Evolutionary conservation across 2,797 vertebrate species (phyloP).

Genomic region (Pangasius sanitwongsei): DNA sequence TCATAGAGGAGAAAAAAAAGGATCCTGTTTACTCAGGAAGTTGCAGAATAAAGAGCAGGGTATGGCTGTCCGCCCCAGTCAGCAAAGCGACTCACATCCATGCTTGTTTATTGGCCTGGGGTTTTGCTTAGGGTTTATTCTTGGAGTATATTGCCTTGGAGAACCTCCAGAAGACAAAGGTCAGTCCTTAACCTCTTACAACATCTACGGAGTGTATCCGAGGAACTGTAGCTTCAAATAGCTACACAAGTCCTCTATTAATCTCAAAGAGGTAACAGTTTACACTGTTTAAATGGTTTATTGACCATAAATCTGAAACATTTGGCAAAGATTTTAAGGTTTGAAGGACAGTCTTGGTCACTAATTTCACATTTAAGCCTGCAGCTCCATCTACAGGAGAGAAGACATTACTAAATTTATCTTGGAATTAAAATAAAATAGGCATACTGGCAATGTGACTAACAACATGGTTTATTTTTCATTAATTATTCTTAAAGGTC

Average conservation of each 20-base stretch:
- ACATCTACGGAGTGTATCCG: not conserved
- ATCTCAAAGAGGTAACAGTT: not conserved
- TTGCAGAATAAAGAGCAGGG: not conserved
- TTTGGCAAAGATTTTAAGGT: not conserved
- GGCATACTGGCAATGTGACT: not conserved
- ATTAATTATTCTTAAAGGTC: not conserved
- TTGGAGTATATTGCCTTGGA: slow-evolving; percentile 1
- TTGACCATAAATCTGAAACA: slow-evolving; percentile 23
- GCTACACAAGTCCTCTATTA: not conserved
- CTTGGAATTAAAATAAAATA: not conserved
- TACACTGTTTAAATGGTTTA: slow-evolving; percentile 6
- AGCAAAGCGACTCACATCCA: not conserved
- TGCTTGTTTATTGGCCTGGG: slow-evolving; percentile 10
- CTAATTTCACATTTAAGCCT: not conserved
- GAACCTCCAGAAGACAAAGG: not conserved
- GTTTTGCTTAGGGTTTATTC: slow-evolving; percentile 21
- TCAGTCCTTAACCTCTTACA: slow-evolving; percentile 12
- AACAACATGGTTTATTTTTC: not conserved
- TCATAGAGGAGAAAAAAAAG: slow-evolving; percentile 19
- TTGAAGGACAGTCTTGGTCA: not conserved
- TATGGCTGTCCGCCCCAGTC: not conserved
- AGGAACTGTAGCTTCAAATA: not conserved
- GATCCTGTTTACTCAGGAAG: slow-evolving; percentile 20
- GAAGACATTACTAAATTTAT: not conserved
- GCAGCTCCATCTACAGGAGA: slow-evolving; percentile 50